Evolutionary conservation across 2,113 vertebrate species (phyloP).

Genomic region (Panurus biarmicus): DNA sequence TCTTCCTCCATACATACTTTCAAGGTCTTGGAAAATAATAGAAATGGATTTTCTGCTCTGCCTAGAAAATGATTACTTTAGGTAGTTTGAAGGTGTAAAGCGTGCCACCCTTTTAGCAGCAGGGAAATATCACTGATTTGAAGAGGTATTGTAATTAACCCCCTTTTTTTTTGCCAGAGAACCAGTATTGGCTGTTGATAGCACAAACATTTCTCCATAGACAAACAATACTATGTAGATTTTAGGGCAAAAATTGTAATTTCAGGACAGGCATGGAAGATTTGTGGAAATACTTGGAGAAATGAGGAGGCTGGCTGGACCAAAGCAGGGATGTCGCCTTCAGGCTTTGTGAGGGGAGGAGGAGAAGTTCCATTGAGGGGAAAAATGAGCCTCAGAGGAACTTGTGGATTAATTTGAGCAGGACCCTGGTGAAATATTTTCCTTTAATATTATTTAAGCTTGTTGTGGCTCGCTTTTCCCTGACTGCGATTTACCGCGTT

Average conservation of each 20-base stretch:
- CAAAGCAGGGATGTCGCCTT: background rate
- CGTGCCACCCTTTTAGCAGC: background rate
- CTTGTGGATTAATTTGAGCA: background rate
- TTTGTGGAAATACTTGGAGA: background rate
- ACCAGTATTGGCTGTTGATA: background rate
- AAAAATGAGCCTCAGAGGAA: background rate
- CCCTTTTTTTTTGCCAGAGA: background rate
- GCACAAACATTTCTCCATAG: background rate
- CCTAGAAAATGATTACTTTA: background rate
- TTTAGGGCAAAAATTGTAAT: background rate
- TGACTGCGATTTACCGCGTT: too few relatives aligned
- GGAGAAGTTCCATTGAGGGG: background rate
- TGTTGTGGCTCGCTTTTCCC: too few relatives aligned
- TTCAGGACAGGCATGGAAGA: background rate
- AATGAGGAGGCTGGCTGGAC: background rate
- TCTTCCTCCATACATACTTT: background rate
- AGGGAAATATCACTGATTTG: background rate
- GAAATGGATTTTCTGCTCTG: slow-evolving; percentile 47
- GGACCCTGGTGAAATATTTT: background rate
- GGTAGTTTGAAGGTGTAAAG: slow-evolving; percentile 2
- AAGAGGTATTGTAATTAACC: background rate
- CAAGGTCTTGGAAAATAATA: slow-evolving; percentile 15
- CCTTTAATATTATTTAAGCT: background rate
- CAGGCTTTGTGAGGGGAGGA: background rate
- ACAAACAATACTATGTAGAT: background rate